Evolutionary conservation across 2,113 vertebrate genomes (phyloP), one percentile per base, ranked within the genome.

Genomic region (Spea bombifrons): DNA sequence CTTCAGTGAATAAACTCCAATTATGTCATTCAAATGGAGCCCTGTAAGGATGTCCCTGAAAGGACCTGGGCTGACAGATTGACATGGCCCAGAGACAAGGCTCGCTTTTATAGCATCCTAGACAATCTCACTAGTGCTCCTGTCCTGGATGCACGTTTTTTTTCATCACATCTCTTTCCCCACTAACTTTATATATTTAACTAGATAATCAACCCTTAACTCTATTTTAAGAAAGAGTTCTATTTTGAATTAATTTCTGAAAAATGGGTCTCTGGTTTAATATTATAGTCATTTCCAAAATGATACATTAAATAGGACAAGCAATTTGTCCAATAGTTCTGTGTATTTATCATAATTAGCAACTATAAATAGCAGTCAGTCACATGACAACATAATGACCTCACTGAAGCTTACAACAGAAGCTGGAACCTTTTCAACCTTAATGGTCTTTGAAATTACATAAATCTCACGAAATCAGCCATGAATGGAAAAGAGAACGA

Each of bases 251-350:
- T 8, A 3, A 17, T 64, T 64, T 71, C 46, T 30, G 4, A 43
- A 3, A 15, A 45, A 46, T 63, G 49, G 44, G 77, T 78, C 74
- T 52, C 65, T 55, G 69, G 69, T 74, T 46, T 82, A 65, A 70
- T 71, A 63, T 44, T 47, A 44, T 57, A 66, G 67, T 76, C 73
- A 73, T 72, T 61, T 61, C 63, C 61, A 53, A 57, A 59, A 76
- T 53, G 48, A 70, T 43, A 48, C 63, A 16, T 57, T 50, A 52
- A 81, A 15, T 44, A 65, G 67, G 8, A 46, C 47, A 70, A 52
- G 57, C 66, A 70, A 75, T 65, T 81, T 81, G 8, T 44, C 7
- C 48, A 81, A 63, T 76, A 81, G 47, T 17, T 12, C 52, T 16
- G 44, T 44, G 57, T 73, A 57, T 81, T 67, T 8, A 65, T 66